Evolutionary conservation across 2,113 vertebrate species (phyloP), one percentile per base, ranked within the genome.

Genomic region (Stigmatopora argus): DNA sequence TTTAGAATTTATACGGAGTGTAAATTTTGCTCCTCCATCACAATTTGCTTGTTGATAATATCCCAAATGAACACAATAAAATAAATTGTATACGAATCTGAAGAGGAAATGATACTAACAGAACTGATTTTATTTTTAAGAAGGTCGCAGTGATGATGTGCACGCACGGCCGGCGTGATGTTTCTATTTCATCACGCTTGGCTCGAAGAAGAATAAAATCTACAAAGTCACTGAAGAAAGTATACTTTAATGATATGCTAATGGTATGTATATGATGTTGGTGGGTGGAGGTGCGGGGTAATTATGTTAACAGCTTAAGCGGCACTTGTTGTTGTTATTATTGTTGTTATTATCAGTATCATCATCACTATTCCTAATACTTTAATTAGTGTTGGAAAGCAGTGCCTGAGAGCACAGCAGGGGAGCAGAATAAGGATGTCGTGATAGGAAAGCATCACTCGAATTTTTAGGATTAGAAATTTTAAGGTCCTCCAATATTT

Each of bases 251-350:
- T 86, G 72, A 87, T 78, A 88, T 89, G 88, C 87, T 88, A 86
- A 91, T 89, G 66, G 72, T 86, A 87, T 86, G 83, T 86, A 84
- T 85, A 83, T 71, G 76, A 73, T 81, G 82, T 83, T 85, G 84
- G 77, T 83, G 82, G 84, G 78, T 77, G 21, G 85, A 78, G 81
- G 83, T 82, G 79, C 78, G 77, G 85, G 75, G 76, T 80, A 91
- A 91, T 92, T 91, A 91, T 89, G 85, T 89, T 89, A 90, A 91
- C 86, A 88, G 83, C 85, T 86, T 87, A 89, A 90, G 82, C 76
- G 75, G 77, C 78, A 87, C 86, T 91, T 89, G 87, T 91, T 89
- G 87, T 60, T 60, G 35, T 89, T 81, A 78, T 87, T 85, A 77
- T 81, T 81, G 57, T 67, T 67, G 65, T 69, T 78, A 83, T 87